Percentiles rank a stretch among this genome's conserved stretches.
Evolutionary conservation across 2,888 invertebrate genomes (phyloP).

Genomic region (Dolomedes plantarius): DNA sequence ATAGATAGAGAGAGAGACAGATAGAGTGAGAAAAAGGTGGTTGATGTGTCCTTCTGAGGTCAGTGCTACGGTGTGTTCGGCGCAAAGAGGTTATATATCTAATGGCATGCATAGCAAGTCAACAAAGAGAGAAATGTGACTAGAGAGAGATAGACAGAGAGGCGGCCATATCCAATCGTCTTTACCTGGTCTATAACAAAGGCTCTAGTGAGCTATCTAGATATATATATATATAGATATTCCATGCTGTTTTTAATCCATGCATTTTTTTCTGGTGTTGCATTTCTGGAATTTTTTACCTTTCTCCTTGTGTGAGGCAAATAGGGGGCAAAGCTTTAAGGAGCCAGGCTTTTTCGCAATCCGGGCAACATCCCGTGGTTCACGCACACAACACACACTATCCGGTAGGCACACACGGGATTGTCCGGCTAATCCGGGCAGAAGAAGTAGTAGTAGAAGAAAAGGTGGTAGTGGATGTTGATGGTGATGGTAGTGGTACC

Average conservation of each 20-base stretch:
- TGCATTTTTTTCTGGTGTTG: constrained; percentile 37
- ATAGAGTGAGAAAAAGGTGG: too few species aligned
- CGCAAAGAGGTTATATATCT: background rate
- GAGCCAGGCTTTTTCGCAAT: constrained; percentile 11
- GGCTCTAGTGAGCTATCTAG: constrained; percentile 47
- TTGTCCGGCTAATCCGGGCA: constrained; percentile 19
- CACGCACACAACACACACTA: constrained; percentile 35
- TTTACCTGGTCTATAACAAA: constrained; percentile 48
- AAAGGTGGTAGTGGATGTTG: constrained; percentile 7
- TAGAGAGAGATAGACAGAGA: constrained; percentile 46
- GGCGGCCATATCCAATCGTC: constrained; percentile 40
- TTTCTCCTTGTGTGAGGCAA: constrained; percentile 21
- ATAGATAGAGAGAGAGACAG: too few species aligned
- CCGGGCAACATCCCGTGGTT: constrained; percentile 1
- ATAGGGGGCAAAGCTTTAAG: constrained; percentile 39
- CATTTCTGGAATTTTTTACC: constrained; percentile 43
- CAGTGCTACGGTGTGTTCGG: too few species aligned
- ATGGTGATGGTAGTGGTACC: constrained; percentile 39
- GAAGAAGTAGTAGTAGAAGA: background rate
- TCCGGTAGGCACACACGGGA: constrained; percentile 27
- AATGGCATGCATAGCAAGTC: background rate
- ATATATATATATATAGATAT: too few species aligned
- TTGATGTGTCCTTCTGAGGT: too few species aligned
- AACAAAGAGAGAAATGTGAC: constrained; percentile 21
- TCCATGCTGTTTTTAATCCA: constrained; percentile 61